Evolutionary conservation across 2,797 vertebrate species (phyloP).

Genomic region (Phoebastria nigripes): DNA sequence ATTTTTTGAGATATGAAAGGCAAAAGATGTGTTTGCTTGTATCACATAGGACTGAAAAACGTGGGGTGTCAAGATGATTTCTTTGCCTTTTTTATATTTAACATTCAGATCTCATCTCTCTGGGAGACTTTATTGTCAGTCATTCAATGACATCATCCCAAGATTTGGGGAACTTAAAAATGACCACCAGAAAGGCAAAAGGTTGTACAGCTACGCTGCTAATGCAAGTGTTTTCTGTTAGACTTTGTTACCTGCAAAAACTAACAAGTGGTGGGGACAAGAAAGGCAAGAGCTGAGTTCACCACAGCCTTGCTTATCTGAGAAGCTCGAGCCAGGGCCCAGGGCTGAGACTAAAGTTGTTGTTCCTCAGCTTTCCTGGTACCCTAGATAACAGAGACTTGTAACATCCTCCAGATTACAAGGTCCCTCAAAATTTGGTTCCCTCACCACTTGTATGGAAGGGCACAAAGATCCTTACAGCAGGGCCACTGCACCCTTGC

Average conservation of each 20-base stretch:
- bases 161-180: background rate
- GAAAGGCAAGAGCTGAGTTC: background rate
- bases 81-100: background rate
- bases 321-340: background rate
- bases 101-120: background rate
- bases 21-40: background rate
- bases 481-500: background rate
- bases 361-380: background rate
- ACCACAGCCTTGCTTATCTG: background rate
- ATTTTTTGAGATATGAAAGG: background rate
- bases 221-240: background rate
- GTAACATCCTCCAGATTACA: background rate
- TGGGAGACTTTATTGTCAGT: background rate
- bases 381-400: background rate
- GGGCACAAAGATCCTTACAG: background rate
- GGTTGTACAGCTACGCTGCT: background rate
- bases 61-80: rapidly evolving
- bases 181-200: background rate
- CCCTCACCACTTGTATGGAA: background rate
- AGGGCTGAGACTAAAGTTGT: background rate
- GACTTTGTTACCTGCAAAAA: background rate
- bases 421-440: background rate
- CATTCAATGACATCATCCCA: background rate
- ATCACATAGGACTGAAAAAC: background rate
- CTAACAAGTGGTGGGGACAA: rapidly evolving